phyloP scores from a whole-genome alignment of 2,888 invertebrate genomes.

The Drosophila emarginata region DNA sequence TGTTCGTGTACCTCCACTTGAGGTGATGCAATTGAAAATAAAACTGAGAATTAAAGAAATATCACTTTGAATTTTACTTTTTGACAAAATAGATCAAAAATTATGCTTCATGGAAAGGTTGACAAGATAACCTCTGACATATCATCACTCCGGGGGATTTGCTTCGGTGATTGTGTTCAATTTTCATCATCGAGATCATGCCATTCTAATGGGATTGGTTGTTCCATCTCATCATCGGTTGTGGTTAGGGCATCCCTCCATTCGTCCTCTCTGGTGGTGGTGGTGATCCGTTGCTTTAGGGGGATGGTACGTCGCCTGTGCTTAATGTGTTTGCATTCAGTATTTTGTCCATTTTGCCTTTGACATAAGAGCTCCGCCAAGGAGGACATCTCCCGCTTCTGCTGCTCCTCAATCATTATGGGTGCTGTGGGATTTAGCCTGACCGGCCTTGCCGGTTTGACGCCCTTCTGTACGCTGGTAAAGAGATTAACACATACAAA shows the following conservation, averaged over 20 bases:
- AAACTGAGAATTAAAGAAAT: not conserved
- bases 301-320: no score
- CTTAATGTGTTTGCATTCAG: no score
- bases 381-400: not conserved
- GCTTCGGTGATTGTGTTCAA: no score
- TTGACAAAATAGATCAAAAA: no score
- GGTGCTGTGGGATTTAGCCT: not conserved
- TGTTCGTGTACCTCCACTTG: not conserved
- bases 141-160: no score
- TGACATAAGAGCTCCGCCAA: not conserved
- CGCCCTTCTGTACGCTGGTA: not conserved
- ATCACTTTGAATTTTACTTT: no score
- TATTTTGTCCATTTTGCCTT: no score
- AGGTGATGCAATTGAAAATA: not conserved
- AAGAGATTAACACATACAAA: not conserved
- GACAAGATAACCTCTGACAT: no score
- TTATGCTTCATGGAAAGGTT: no score
- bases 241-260: not conserved
- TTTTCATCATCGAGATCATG: no score
- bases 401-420: not conserved
- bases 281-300: no score
- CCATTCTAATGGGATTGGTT: not conserved
- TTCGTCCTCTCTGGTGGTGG: not conserved
- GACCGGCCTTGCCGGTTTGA: not conserved
- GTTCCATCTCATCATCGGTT: not conserved